Conservation (phyloP, 2,113 vertebrate species). For the Pachypanchax playfairii region DNA sequence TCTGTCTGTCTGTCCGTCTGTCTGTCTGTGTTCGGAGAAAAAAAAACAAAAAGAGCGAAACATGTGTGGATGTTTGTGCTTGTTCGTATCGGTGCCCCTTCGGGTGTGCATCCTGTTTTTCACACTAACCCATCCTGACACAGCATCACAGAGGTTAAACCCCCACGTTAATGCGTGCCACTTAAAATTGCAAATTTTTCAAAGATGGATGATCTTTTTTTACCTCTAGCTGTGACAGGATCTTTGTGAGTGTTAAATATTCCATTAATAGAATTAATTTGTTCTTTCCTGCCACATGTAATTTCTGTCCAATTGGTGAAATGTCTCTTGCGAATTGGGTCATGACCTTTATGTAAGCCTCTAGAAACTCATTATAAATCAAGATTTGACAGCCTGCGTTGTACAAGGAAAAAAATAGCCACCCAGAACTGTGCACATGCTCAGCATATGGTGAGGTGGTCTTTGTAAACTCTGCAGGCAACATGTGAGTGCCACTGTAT, state of each 20-base stretch:
- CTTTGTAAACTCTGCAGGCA: slow-evolving; percentile 24
- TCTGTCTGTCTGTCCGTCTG: slow-evolving; percentile 25
- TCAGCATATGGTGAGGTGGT: slow-evolving; percentile 25
- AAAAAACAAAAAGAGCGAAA: slow-evolving; percentile 5
- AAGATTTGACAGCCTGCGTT: slow-evolving; percentile 62
- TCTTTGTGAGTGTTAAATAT: slow-evolving; percentile 70
- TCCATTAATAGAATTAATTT: slow-evolving; percentile 75
- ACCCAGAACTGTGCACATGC: slow-evolving; percentile 23
- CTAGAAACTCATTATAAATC: slow-evolving; percentile 61
- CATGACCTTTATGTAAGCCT: slow-evolving; percentile 60
- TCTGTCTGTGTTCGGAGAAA: slow-evolving; percentile 3
- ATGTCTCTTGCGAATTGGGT: slow-evolving; percentile 52
- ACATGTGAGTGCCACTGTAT: slow-evolving; percentile 22
- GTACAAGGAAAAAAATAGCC: slow-evolving; percentile 1
- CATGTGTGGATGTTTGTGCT: slow-evolving; percentile 2
- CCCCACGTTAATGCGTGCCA: slow-evolving; percentile 67
- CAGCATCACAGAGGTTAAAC: slow-evolving; percentile 65
- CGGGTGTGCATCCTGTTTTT: slow-evolving; percentile 52
- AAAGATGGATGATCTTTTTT: slow-evolving; percentile 69
- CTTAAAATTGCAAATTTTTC: slow-evolving; percentile 74
- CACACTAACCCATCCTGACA: slow-evolving; percentile 72
- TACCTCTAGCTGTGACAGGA: slow-evolving; percentile 69
- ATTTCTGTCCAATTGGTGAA: slow-evolving; percentile 66
- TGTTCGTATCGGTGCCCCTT: slow-evolving; percentile 39
- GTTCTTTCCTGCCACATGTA: slow-evolving; percentile 69